phyloP scores from a whole-genome alignment of 2,797 vertebrate genomes.

The Rhincodon typus region DNA sequence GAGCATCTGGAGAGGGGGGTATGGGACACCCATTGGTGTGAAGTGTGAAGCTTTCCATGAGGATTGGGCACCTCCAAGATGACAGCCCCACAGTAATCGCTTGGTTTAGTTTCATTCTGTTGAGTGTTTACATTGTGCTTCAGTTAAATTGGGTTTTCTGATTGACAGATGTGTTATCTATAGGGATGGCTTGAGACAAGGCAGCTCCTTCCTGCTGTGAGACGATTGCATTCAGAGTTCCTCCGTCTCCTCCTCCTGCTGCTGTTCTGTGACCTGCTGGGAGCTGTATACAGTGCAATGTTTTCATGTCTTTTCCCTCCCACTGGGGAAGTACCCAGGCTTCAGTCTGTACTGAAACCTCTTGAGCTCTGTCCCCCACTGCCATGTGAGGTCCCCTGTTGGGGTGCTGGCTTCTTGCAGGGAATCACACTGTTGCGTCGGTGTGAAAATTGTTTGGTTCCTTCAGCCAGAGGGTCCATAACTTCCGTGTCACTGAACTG shows the following conservation, averaged over 20 bases:
- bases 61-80: background rate
- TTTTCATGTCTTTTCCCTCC: background rate
- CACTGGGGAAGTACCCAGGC: background rate
- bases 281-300: background rate
- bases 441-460: background rate
- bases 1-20: too few species aligned
- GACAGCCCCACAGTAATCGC: background rate
- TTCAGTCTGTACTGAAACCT: background rate
- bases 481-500: background rate
- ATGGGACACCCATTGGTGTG: too few species aligned
- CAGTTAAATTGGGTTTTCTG: background rate
- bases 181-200: background rate
- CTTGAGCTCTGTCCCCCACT: background rate
- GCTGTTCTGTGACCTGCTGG: background rate
- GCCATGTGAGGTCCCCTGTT: background rate
- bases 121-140: background rate
- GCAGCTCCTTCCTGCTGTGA: background rate
- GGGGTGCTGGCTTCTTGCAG: background rate
- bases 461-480: background rate
- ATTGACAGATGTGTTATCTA: background rate
- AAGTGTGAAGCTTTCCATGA: background rate
- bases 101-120: background rate
- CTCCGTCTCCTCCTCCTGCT: too few species aligned
- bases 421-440: too few species aligned
- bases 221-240: background rate